Conservation (phyloP, 2,888 invertebrate genomes). For the Drosophila emarginata region DNA sequence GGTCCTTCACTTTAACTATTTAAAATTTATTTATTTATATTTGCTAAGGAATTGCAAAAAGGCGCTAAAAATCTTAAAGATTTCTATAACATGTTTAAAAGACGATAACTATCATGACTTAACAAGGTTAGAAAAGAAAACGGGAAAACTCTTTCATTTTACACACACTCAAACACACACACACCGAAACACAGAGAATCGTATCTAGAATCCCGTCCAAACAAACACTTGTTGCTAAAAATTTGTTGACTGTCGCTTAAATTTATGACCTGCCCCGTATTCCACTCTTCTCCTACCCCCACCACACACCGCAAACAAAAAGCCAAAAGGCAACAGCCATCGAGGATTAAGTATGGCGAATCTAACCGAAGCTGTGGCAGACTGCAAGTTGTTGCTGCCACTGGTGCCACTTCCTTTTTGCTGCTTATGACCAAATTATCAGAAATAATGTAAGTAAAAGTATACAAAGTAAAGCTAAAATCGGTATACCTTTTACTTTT, state of each 20-base stretch:
- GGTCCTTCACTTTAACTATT: conserved; percentile 9
- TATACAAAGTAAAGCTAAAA: too few relatives aligned
- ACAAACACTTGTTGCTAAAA: conserved; percentile 81
- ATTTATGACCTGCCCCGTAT: conserved; percentile 79
- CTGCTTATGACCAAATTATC: conserved; percentile 53
- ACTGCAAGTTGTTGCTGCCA: conserved; percentile 58
- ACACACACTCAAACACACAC: conserved; percentile 15
- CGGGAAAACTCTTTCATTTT: conserved; percentile 39
- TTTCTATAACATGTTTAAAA: neutral
- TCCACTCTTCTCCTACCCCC: conserved; percentile 5
- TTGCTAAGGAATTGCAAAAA: conserved; percentile 13
- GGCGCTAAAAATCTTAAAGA: neutral
- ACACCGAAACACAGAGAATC: neutral
- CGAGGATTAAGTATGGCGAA: conserved; percentile 31
- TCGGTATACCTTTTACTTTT: too few relatives aligned
- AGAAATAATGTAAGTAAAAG: conserved; percentile 45
- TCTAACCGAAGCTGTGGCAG: conserved; percentile 8
- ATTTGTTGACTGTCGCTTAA: conserved; percentile 82
- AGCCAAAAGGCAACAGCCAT: conserved; percentile 12
- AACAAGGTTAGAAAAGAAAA: conserved; percentile 31
- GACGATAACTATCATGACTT: conserved; percentile 3
- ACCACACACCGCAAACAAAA: conserved; percentile 13
- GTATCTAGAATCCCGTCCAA: conserved; percentile 25
- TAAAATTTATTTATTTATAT: neutral
- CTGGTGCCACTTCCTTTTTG: neutral